Conservation (phyloP, 2,888 invertebrate genomes). For the Uloborus plumipes region DNA sequence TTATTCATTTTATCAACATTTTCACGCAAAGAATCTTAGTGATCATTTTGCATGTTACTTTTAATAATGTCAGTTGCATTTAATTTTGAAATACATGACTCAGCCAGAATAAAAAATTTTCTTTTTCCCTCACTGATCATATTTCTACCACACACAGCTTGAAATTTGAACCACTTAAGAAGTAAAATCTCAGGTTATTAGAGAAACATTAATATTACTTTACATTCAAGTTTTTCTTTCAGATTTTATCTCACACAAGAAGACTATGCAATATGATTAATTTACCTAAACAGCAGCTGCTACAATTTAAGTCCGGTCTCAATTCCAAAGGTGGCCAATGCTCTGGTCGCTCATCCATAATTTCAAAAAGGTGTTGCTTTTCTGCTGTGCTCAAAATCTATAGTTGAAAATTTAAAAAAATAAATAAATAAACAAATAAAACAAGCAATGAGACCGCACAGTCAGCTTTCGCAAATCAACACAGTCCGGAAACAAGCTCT, state of each 20-base stretch:
- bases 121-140: too few relatives aligned
- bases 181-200: background rate
- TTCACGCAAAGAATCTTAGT: too few relatives aligned
- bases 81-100: too few relatives aligned
- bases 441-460: too few relatives aligned
- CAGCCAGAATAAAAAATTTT: too few relatives aligned
- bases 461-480: too few relatives aligned
- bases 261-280: background rate
- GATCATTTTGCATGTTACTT: too few relatives aligned
- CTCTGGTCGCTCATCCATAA: constrained; percentile 82
- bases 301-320: constrained; percentile 50
- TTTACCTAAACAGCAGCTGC: constrained; percentile 47
- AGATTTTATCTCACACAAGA: background rate
- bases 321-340: constrained; percentile 70
- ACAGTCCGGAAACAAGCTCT: too few relatives aligned
- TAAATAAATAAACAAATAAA: too few relatives aligned
- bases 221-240: background rate
- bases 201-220: background rate
- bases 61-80: too few relatives aligned
- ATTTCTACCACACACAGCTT: background rate
- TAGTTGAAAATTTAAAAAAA: constrained; percentile 71
- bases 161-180: background rate
- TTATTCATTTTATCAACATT: too few relatives aligned
- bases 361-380: constrained; percentile 83
- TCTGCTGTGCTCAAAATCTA: constrained; percentile 78